Base-by-base conservation (phyloP, 2,113 vertebrate species). In the Pteruthius melanotis region DNA sequence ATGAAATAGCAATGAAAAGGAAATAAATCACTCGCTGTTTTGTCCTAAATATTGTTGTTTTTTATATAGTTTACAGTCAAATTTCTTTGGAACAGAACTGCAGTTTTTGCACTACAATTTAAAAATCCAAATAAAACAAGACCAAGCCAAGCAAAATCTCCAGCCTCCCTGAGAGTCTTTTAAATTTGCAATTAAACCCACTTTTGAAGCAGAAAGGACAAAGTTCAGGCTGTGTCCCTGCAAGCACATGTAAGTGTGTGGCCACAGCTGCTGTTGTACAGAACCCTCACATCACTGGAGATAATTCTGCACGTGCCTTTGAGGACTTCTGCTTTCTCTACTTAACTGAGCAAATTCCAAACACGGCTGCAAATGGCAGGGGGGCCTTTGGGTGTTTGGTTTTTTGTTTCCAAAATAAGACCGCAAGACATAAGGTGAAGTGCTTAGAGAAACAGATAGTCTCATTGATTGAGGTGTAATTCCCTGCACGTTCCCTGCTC, bases 361-460 rank as follows among this genome's bases (percentile, higher is more conserved):
- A 35, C 21, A n/a, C 0, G 3, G 22, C 10, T 76, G 40, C 30
- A 79, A 88, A 72, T 26, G 24, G 52, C 14, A 53, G 40, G n/a
- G 11, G 27, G 6, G 6, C 2, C 30, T 74, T 10, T 1, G 1
- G 39, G 59, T 39, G 17, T 22, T 79, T 45, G 42, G 1, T 5
- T 28, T 53, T 40, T 52, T 35, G 33, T 57, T 80, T 44, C 15
- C 27, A 9, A 77, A 89, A 15, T 37, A 83, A 50, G 39, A 33
- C 21, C 42, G 54, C 24, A 56, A 84, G 31, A 54, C 49, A 23
- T 2, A 50, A 49, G 45, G 9, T 30, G 39, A 92, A 76, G 16
- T 27, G n/a, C 45, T 87, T 30, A 77, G 47, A 33, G n/a, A 84
- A 78, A 30, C 8, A 78, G 26, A 33, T 30, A 19, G 6, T 63